Base-by-base conservation (phyloP, 2,113 vertebrate genomes). In the Pituophis catenifer region DNA sequence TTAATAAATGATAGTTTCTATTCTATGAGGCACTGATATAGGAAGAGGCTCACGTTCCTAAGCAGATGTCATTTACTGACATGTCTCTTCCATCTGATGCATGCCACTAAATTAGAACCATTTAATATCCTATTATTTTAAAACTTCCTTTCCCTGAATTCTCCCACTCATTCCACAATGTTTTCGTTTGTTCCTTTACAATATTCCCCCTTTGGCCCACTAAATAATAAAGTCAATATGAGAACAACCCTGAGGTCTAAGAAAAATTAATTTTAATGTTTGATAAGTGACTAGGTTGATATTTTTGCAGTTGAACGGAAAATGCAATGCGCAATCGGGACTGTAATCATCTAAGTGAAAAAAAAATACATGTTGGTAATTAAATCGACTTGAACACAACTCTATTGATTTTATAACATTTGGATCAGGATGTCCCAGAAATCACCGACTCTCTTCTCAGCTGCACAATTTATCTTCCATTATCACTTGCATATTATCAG, bases 231-330 rank as follows among this genome's bases (percentile, higher is more conserved):
- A 44, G n/a, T 92, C 91, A 89, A 52, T 44, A 55, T 55, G 50
- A 26, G 86, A 92, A 54, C 59, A 54, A 75, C 87, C 87, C 87
- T 89, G 65, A 81, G 87, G 50, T 90, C 91, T 52, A 94, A 48
- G 85, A 81, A 90, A 65, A 90, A 92, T 89, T 62, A 87, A 90
- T 89, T 94, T 92, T 15, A 85, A 48, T 90, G 1, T 29, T 86
- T 92, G 94, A 88, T 29, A 57, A 92, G 21, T 26, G 48, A 0
- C 0, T 94, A 89, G 8, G 29, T 75, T 38, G 2, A 0, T 89
- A 7, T 12, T 58, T 93, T 53, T 65, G 7, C 44, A 55, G 48
- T 62, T 89, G 91, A 94, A 81, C 93, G 62, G 75, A 89, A 52
- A 57, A 57, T 75, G 52, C 7, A 53, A 33, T 88, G 75, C 50